phyloP scores from a whole-genome alignment of 2,888 invertebrate genomes.

The Trichopoda pennipes region DNA sequence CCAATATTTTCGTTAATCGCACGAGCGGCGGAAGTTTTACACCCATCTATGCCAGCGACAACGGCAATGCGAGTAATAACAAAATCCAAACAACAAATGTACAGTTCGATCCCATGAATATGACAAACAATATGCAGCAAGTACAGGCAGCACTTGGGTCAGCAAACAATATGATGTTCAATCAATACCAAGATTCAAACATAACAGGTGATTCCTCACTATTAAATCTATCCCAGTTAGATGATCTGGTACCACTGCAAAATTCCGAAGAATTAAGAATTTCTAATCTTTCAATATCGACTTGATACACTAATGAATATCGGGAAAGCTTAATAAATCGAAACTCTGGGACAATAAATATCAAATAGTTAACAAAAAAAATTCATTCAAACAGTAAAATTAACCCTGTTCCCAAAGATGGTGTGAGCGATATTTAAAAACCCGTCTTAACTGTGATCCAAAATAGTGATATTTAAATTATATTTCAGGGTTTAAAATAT shows the following conservation, averaged over 20 bases:
- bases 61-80: slow-evolving; percentile 6
- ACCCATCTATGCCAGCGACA: slow-evolving; percentile 52
- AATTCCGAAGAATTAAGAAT: slow-evolving; percentile 70
- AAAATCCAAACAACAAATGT: slow-evolving; percentile 14
- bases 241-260: slow-evolving; percentile 51
- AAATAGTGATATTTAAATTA: slow-evolving; percentile 15
- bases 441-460: slow-evolving; percentile 22
- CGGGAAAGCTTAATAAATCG: background rate
- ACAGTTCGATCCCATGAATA: slow-evolving; percentile 42
- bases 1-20: slow-evolving; percentile 60
- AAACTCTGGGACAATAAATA: background rate
- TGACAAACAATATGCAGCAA: slow-evolving; percentile 44
- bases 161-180: slow-evolving; percentile 27
- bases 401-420: background rate
- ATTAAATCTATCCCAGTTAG: slow-evolving; percentile 45
- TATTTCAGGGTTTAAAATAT: slow-evolving; percentile 25
- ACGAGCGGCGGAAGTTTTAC: slow-evolving; percentile 70
- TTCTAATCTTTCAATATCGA: slow-evolving; percentile 68
- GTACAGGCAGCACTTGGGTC: slow-evolving; percentile 4
- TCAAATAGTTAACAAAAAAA: background rate
- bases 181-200: slow-evolving; percentile 47
- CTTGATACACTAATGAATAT: slow-evolving; percentile 31
- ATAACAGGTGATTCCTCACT: slow-evolving; percentile 28
- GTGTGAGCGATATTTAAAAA: background rate
- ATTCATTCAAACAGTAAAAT: background rate